phyloP scores from a whole-genome alignment of 2,797 vertebrate species.

The Sitta carolinensis region DNA sequence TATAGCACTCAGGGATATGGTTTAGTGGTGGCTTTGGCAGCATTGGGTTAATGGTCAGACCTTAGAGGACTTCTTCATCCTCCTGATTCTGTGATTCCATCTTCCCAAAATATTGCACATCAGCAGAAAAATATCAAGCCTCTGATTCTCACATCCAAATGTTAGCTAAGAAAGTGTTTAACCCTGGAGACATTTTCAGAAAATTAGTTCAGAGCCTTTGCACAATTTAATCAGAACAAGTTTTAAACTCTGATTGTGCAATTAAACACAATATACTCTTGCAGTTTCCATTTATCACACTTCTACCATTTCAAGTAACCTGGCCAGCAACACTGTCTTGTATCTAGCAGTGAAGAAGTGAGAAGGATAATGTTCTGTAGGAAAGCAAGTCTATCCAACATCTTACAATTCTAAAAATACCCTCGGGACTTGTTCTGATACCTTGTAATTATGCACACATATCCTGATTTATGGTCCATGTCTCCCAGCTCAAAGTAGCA shows the following conservation, averaged over 20 bases:
- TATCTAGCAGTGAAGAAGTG: conserved; percentile 27
- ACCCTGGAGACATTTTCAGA: conserved; percentile 7
- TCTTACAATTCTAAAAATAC: conserved; percentile 56
- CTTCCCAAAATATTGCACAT: not conserved
- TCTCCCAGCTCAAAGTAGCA: conserved; percentile 62
- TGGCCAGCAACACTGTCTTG: conserved; percentile 7
- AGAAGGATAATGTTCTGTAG: conserved; percentile 46
- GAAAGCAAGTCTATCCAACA: conserved; percentile 37
- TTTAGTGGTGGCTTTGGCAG: not conserved
- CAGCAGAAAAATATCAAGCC: not conserved
- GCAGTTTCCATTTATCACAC: conserved; percentile 37
- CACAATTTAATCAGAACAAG: conserved; percentile 47
- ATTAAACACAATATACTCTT: conserved; percentile 42
- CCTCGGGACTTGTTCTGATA: conserved; percentile 54
- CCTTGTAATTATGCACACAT: conserved; percentile 69
- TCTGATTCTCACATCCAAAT: not conserved
- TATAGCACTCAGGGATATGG: not conserved
- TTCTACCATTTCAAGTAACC: not conserved
- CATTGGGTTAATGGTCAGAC: not conserved
- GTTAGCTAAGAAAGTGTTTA: not conserved
- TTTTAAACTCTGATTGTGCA: conserved; percentile 51
- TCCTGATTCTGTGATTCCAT: not conserved
- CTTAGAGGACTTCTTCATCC: not conserved
- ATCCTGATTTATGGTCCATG: conserved; percentile 70
- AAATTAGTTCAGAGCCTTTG: conserved; percentile 38